Evolutionary conservation across 2,888 invertebrate genomes (phyloP).

Genomic region (Andrena minutula): DNA sequence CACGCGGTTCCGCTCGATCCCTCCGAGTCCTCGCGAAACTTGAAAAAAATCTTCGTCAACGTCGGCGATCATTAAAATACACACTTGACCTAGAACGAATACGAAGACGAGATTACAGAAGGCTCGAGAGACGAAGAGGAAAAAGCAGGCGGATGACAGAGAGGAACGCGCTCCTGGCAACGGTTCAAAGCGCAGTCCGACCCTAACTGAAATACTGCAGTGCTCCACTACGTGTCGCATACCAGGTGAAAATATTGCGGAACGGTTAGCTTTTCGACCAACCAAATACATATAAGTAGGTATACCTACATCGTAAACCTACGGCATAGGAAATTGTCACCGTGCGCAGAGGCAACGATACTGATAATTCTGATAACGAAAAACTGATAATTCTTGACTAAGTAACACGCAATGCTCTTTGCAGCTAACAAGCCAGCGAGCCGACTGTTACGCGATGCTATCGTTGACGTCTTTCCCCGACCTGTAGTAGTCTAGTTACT

Average conservation of each 20-base stretch:
- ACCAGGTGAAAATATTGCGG: slow-evolving; percentile 68
- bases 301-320: slow-evolving; percentile 24
- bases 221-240: slow-evolving; percentile 68
- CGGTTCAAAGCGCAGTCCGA: slow-evolving; percentile 76
- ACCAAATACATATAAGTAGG: neutral
- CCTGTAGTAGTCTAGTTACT: neutral
- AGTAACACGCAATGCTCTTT: too few species aligned
- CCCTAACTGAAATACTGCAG: slow-evolving; percentile 78
- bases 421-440: too few species aligned
- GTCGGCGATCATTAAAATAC: slow-evolving; percentile 71
- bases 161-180: slow-evolving; percentile 72
- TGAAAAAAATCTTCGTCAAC: slow-evolving; percentile 25
- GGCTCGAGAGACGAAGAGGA: slow-evolving; percentile 36
- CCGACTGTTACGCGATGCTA: too few species aligned
- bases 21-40: neutral
- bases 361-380: too few species aligned
- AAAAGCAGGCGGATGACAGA: slow-evolving; percentile 40
- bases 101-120: slow-evolving; percentile 42
- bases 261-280: slow-evolving; percentile 30
- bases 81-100: slow-evolving; percentile 75
- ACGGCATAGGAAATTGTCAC: slow-evolving; percentile 3
- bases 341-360: neutral
- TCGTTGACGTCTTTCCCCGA: neutral
- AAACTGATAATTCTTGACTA: too few species aligned
- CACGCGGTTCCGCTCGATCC: slow-evolving; percentile 4